Conservation (phyloP, 1,140 invertebrate genomes). For the Acyrthosiphon pisum region DNA sequence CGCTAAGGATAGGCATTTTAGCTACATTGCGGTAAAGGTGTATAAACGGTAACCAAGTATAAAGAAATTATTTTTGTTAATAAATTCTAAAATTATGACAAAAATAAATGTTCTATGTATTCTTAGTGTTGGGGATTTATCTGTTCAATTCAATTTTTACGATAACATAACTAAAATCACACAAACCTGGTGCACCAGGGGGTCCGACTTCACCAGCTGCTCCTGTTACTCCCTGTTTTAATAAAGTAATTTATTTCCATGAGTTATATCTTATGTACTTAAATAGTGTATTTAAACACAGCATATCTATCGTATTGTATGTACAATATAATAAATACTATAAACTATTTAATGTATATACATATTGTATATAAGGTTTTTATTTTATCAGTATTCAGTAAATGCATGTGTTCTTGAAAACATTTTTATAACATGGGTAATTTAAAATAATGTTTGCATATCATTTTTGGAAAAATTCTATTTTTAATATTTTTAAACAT, state of each 20-base stretch:
- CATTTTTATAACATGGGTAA: not conserved
- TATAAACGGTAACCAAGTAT: not conserved
- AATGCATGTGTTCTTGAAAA: not conserved
- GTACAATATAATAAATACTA: not conserved
- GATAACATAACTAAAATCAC: not conserved
- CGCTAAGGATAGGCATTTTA: slow-evolving; percentile 39
- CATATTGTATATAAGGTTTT: not conserved
- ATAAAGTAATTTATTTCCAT: not conserved
- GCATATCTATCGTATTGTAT: not conserved
- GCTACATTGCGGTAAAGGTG: not conserved
- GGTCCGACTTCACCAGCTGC: slow-evolving; percentile 67
- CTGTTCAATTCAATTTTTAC: not conserved
- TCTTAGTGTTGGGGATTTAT: not conserved
- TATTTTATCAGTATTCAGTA: not conserved
- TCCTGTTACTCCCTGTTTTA: slow-evolving; percentile 67
- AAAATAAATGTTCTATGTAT: not conserved
- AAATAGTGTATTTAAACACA: not conserved
- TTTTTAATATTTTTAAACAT: not conserved
- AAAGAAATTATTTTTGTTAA: not conserved
- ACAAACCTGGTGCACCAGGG: slow-evolving; percentile 62
- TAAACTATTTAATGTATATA: not conserved
- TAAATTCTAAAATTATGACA: not conserved
- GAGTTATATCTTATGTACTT: not conserved
- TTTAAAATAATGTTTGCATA: not conserved
- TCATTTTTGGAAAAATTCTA: not conserved